phyloP scores from a whole-genome alignment of 53 echinoderm and acorn worm genomes.

The Stichopus horrens region DNA sequence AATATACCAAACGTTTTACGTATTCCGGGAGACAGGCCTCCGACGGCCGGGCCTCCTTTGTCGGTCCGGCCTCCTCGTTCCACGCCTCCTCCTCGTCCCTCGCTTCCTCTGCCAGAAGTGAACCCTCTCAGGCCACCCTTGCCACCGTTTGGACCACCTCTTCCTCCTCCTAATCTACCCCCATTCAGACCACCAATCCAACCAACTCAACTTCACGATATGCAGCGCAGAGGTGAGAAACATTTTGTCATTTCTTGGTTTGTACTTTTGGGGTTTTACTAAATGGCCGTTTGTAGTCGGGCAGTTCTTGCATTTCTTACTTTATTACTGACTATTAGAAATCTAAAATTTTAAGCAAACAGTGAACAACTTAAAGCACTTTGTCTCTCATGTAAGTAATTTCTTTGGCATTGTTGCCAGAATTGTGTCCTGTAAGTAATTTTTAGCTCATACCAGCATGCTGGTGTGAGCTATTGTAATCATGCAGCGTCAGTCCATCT shows the following conservation, averaged over 20 bases:
- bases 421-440: too few species aligned
- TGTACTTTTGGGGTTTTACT: too few species aligned
- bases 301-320: not conserved
- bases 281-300: too few species aligned
- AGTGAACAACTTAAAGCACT: not conserved
- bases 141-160: conserved; percentile 49
- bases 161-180: conserved; percentile 27
- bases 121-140: conserved; percentile 46
- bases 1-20: conserved; percentile 42
- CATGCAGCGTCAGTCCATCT: too few species aligned
- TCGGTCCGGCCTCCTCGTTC: conserved; percentile 66
- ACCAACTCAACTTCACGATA: conserved; percentile 35
- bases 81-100: conserved; percentile 67
- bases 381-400: not conserved
- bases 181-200: conserved; percentile 50
- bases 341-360: not conserved
- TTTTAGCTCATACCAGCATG: too few species aligned
- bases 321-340: not conserved
- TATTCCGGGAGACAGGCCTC: conserved; percentile 39
- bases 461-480: too few species aligned
- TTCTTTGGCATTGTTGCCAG: too few species aligned
- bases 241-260: not conserved
- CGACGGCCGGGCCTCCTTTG: conserved; percentile 48
- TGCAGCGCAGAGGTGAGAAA: conserved; percentile 33
- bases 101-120: conserved; percentile 46